These are phyloP conservation scores for Acrobasis repandana DNA, from an alignment of 2,888 invertebrate species.

Conservation along the genomic window DNA sequence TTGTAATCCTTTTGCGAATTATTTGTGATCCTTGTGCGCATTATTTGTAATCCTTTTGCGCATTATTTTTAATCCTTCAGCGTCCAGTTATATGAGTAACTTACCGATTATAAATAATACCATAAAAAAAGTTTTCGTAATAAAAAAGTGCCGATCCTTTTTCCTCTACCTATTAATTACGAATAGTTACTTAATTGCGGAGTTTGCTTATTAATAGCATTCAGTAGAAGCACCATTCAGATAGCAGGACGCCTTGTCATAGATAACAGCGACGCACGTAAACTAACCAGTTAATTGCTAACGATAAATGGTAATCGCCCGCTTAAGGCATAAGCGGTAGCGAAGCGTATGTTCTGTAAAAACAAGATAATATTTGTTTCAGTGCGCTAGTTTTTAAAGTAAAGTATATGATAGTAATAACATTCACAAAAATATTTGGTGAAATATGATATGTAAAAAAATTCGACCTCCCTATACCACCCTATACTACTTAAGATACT, in stretches of 20 bases:
- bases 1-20: too few relatives aligned
- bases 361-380: too few relatives aligned
- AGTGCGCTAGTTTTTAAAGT: too few relatives aligned
- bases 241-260: conserved; percentile 49
- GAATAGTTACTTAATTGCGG: conserved; percentile 11
- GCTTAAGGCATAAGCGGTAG: conserved; percentile 29
- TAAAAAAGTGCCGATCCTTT: neutral
- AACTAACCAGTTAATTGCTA: conserved; percentile 61
- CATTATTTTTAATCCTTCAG: too few relatives aligned
- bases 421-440: too few relatives aligned
- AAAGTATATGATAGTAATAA: too few relatives aligned
- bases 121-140: neutral
- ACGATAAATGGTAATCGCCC: conserved; percentile 54
- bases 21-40: too few relatives aligned
- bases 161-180: neutral
- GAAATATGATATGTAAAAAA: too few relatives aligned
- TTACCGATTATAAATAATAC: neutral
- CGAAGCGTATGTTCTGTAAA: conserved; percentile 7
- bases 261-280: conserved; percentile 55
- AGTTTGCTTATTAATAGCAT: conserved; percentile 23
- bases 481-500: too few relatives aligned
- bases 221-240: conserved; percentile 42
- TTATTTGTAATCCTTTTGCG: too few relatives aligned
- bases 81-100: too few relatives aligned
- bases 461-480: too few relatives aligned